A percentile compares a stretch with the other conserved stretches of the same genome.
These are phyloP conservation scores for Coturnix japonica DNA, from an alignment of 2,113 vertebrate species.

Conservation along the genomic window DNA sequence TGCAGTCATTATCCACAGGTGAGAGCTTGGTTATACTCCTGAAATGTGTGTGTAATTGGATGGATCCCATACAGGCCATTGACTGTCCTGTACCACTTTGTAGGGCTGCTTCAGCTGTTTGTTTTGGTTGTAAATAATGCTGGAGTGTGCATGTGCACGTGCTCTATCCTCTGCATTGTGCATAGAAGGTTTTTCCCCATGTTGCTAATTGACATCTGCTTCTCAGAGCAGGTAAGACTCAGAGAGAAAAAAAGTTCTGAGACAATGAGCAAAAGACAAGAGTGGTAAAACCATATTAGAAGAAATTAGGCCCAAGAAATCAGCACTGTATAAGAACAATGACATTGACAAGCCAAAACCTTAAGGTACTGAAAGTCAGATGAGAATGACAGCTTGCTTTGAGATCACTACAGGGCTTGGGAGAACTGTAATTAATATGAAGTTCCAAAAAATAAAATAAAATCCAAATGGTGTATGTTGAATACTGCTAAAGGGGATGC, in stretches of 20 bases:
- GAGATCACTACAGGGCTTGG: neutral
- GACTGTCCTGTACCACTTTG: neutral
- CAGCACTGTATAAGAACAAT: neutral
- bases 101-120: neutral
- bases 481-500: neutral
- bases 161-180: neutral
- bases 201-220: neutral
- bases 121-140: neutral
- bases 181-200: neutral
- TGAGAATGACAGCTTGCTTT: neutral
- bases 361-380: neutral
- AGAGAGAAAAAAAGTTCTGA: neutral
- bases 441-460: neutral
- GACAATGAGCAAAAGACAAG: neutral
- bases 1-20: neutral
- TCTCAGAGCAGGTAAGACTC: neutral
- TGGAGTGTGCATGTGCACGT: fast-evolving
- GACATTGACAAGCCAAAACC: neutral
- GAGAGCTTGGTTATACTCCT: neutral
- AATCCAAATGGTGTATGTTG: neutral
- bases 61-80: fast-evolving
- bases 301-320: neutral
- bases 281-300: neutral
- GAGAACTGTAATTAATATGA: neutral
- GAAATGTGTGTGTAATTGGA: neutral